Base-by-base conservation (phyloP, 2,797 vertebrate species). In the Hybognathus amarus region DNA sequence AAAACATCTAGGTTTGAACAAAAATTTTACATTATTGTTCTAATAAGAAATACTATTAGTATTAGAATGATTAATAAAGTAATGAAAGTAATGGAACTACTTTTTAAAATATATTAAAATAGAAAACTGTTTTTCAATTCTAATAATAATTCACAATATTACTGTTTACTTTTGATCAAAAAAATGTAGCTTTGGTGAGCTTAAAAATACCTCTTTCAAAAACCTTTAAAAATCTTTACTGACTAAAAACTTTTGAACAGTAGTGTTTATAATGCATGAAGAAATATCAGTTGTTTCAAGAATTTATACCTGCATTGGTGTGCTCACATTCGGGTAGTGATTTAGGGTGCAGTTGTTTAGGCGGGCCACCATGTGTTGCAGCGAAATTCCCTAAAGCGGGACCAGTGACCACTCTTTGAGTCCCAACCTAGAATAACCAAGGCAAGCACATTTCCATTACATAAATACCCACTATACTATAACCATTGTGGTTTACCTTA, bases 271-370 rank as follows among this genome's bases (percentile, higher is more conserved):
- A 33, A 63, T 24, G 0, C n/a, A 36, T 63, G 11, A 81, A 67
- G 17, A 56, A 42, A 40, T 27, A 18, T 68, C 5, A 67, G 27
- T 56, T 50, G 22, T 70, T 50, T 2, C 73, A 38, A 77, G n/a
- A 22, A 15, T 71, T 56, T 93, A 92, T 85, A 97, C 97, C 95
- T 95, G 90, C 93, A 4, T 22, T 81, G 40, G 40, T 79, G 74
- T 94, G 92, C 2, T 83, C 88, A 45, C 92, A 89, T 67, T 85
- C 71, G 47, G 93, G 74, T 6, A 93, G 87, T 2, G 91, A 90
- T 13, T 88, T 83, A 64, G 89, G 90, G 27, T 87, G 54, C 20
- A 90, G 71, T 36, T 79, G 76, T 56, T 59, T 27, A 15, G 2
- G 86, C 38, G 12, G 78, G 52, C 89, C 88, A n/a, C 91, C 87